These are phyloP conservation scores for Progne subis DNA, from an alignment of 2,113 vertebrate species.

Conservation along the genomic window DNA sequence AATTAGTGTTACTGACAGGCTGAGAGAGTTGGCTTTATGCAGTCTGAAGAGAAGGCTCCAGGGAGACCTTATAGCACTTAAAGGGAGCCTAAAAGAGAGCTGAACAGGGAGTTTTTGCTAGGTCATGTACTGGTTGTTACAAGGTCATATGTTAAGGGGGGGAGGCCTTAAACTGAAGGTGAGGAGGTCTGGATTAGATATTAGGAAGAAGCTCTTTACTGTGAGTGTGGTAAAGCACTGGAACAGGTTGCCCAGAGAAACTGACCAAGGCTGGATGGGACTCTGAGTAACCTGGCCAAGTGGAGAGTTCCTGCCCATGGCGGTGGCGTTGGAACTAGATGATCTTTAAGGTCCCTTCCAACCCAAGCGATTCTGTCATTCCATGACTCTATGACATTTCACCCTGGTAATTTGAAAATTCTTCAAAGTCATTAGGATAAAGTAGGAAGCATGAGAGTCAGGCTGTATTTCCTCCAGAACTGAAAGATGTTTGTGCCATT, in stretches of 20 bases:
- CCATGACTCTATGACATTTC: not conserved
- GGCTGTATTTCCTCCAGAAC: not conserved
- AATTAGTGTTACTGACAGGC: not conserved
- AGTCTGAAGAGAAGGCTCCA: not conserved
- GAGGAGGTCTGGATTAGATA: not conserved
- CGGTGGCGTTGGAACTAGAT: not conserved
- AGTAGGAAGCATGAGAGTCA: not conserved
- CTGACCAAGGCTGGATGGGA: not conserved
- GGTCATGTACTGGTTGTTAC: not conserved
- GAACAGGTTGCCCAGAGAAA: not conserved
- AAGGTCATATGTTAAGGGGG: accelerated
- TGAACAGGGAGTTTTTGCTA: not conserved
- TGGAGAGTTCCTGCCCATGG: not conserved
- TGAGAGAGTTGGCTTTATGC: not conserved
- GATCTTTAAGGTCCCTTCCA: not conserved
- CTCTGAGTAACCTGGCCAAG: too few species aligned
- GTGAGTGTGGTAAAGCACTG: not conserved
- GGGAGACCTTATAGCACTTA: too few species aligned
- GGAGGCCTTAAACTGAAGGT: not conserved
- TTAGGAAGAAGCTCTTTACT: not conserved
- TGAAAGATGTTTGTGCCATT: not conserved
- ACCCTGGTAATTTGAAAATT: not conserved
- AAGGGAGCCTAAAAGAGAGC: not conserved
- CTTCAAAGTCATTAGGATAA: not conserved
- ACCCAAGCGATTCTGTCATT: not conserved